phyloP scores from a whole-genome alignment of 2,888 invertebrate genomes.

The Amphipoea oculea region DNA sequence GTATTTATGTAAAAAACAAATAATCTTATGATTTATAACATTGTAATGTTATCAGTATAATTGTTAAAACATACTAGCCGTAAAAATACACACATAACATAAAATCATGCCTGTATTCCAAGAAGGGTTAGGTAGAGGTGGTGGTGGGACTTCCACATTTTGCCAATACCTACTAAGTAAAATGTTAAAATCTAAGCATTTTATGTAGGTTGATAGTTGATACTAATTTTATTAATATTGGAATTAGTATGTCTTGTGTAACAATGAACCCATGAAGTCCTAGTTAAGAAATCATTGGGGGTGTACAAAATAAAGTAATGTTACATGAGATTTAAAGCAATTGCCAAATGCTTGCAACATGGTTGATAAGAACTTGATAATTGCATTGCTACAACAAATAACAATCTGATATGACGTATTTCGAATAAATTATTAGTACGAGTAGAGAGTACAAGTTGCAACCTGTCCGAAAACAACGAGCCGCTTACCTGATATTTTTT shows the following conservation, averaged over 20 bases:
- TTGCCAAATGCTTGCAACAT: background rate
- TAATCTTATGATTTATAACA: no score
- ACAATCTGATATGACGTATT: background rate
- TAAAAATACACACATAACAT: background rate
- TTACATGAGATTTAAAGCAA: background rate
- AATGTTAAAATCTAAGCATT: background rate
- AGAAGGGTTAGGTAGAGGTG: background rate
- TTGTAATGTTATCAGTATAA: no score
- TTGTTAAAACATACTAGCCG: no score
- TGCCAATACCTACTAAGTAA: background rate
- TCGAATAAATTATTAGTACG: no score
- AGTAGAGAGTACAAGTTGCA: slow-evolving; percentile 37
- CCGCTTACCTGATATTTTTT: background rate
- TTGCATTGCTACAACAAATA: background rate
- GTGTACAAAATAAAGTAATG: background rate
- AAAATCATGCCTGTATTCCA: background rate
- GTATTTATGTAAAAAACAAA: no score
- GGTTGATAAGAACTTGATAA: background rate
- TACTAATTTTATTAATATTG: background rate
- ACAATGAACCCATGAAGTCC: background rate
- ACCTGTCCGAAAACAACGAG: slow-evolving; percentile 13
- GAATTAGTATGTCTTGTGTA: background rate
- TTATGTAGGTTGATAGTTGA: background rate
- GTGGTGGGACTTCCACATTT: background rate
- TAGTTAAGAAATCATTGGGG: background rate